phyloP scores from a whole-genome alignment of 1,140 invertebrate species.

The Trypoxylus dichotomus region DNA sequence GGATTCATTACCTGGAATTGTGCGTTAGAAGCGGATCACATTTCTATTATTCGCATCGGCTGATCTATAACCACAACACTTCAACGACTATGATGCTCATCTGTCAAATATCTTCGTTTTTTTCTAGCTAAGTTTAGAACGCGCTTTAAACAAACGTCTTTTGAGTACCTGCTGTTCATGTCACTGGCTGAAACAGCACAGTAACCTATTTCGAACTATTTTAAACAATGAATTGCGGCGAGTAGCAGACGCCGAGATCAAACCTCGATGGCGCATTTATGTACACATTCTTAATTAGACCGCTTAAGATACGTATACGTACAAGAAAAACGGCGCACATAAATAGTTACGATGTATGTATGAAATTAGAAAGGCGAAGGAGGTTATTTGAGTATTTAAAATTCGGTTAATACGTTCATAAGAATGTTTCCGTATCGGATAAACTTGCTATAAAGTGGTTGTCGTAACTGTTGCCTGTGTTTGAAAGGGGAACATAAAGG shows the following conservation, averaged over 20 bases:
- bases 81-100: background rate
- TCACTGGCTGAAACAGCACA: conserved; percentile 6
- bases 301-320: background rate
- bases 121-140: background rate
- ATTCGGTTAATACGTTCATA: background rate
- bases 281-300: background rate
- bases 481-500: too few relatives aligned
- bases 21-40: background rate
- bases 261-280: background rate
- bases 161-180: background rate
- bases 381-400: background rate
- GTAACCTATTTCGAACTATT: background rate
- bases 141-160: background rate
- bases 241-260: background rate
- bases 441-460: too few relatives aligned
- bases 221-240: conserved; percentile 3
- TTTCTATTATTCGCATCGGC: background rate
- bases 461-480: too few relatives aligned
- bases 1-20: background rate
- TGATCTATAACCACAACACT: conserved; percentile 21
- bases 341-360: background rate
- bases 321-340: background rate
- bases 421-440: too few relatives aligned
- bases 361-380: background rate
- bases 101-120: conserved; percentile 2